Evolutionary conservation across 2,113 vertebrate species (phyloP), one percentile per base, ranked within the genome.

Genomic region (Catagonus wagneri): DNA sequence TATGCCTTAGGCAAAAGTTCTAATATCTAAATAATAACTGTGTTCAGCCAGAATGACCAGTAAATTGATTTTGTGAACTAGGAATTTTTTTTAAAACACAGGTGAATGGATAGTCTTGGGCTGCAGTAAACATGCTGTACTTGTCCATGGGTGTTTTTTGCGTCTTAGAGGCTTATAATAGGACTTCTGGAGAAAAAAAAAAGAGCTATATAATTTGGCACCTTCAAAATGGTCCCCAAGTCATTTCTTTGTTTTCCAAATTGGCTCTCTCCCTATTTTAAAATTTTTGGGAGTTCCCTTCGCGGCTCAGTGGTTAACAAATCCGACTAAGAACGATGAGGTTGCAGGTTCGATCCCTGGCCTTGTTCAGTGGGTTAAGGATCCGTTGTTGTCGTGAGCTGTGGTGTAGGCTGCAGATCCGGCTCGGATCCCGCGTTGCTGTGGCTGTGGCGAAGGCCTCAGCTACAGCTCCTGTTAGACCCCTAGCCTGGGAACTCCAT

Each of bases 1-100:
- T 65, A 81, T 54, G 60, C 27, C 52, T 86, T 86, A 22, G 56
- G 81, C 60, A 90, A 90, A 94, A 60, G 20, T 17, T 74, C 36
- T 58, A 65, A 58, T 78, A 89, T 71, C 63, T 96, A 89, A 89
- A 72, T 52, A 75, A 61, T 90, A 61, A 86, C 36, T n/a, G n/a
- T 74, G 74, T 90, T 94, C 68, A 81, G 65, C 15, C 50, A 80
- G 25, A 72, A 80, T 83, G 72, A 65, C 19, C 22, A 75, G 63
- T 54, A 54, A 80, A 74, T 60, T 90, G 75, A 68, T 84, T 87
- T 83, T 84, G n/a, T 60, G 32, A 92, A 60, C 34, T 83, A 72
- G 36, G 3, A 39, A 78, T 71, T 65, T 74, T 74, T 78, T 27
- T 65, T 84, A 50, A 78, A 78, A 65, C 13, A 60, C 58, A 95